phyloP scores from a whole-genome alignment of 2,888 invertebrate species.

The Drosophila incognita region DNA sequence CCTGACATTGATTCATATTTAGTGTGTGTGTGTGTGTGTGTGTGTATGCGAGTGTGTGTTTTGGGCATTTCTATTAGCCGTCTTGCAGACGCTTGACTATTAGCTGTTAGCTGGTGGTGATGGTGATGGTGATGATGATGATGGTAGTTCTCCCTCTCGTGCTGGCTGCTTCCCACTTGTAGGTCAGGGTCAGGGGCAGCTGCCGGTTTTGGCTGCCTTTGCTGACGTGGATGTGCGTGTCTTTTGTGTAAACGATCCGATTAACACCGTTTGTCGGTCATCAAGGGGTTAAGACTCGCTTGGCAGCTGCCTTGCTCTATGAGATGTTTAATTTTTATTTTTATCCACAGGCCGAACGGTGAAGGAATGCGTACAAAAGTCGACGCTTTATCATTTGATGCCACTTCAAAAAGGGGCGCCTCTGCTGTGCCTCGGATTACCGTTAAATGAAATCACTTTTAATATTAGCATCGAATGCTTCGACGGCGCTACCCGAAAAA shows the following conservation, averaged over 20 bases:
- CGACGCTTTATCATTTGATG: conserved; percentile 60
- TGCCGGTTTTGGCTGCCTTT: neutral
- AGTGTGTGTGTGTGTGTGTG: conserved; percentile 22
- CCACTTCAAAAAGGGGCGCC: conserved; percentile 79
- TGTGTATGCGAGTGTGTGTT: conserved; percentile 11
- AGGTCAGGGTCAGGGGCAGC: conserved; percentile 45
- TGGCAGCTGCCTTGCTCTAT: conserved; percentile 21
- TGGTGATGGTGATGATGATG: conserved; percentile 4
- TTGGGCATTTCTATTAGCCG: conserved; percentile 50
- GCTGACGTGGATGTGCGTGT: conserved; percentile 55
- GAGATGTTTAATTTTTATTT: conserved; percentile 6
- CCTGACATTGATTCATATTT: conserved; percentile 83
- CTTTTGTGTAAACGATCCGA: conserved; percentile 68
- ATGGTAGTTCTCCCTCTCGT: conserved; percentile 12
- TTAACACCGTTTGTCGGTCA: conserved; percentile 66
- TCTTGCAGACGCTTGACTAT: conserved; percentile 12
- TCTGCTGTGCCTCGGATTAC: conserved; percentile 61
- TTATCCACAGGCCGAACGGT: conserved; percentile 3
- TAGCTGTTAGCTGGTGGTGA: conserved; percentile 15
- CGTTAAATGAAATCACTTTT: conserved; percentile 81
- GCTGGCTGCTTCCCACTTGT: conserved; percentile 46
- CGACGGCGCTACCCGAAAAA: conserved; percentile 46
- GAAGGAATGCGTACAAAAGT: conserved; percentile 30
- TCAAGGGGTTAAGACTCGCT: conserved; percentile 67
- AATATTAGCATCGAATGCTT: conserved; percentile 61